Evolutionary conservation across 2,113 vertebrate genomes (phyloP).

Genomic region (Ibidorhyncha struthersii): DNA sequence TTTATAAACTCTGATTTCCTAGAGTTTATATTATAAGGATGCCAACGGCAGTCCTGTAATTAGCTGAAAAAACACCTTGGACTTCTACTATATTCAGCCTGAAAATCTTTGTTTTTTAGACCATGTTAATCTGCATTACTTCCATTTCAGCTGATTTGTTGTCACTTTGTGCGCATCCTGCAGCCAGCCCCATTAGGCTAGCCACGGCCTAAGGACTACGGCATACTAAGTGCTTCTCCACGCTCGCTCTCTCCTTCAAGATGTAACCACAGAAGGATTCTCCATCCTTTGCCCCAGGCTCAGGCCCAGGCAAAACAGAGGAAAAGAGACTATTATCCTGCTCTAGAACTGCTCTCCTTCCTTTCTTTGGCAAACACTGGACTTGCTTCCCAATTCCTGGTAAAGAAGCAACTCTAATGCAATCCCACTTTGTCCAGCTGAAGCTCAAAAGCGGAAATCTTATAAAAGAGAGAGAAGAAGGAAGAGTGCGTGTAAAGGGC

Average conservation of each 20-base stretch:
- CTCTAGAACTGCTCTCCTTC: not conserved
- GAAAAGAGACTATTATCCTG: not conserved
- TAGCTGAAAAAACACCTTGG: not conserved
- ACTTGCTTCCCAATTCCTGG: not conserved
- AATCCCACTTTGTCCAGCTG: not conserved
- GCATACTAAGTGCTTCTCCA: not conserved
- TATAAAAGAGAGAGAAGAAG: not conserved
- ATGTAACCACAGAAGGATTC: not conserved
- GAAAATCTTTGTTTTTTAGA: not conserved
- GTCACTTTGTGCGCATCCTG: not conserved
- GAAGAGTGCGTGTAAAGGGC: not conserved
- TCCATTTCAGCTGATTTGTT: not conserved
- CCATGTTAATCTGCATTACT: not conserved
- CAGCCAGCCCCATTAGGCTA: not conserved
- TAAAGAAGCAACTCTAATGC: not conserved
- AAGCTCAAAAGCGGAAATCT: not conserved
- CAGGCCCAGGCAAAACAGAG: not conserved
- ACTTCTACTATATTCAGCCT: not conserved
- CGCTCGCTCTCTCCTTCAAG: not conserved
- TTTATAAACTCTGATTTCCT: not conserved
- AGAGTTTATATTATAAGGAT: not conserved
- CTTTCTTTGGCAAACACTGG: not conserved
- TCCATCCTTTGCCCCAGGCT: not conserved
- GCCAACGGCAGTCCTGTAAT: not conserved
- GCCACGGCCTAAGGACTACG: not conserved